These are phyloP conservation scores for Caenorhabditis drosophilae DNA, from an alignment of 2,888 invertebrate genomes.

Conservation along the genomic window DNA sequence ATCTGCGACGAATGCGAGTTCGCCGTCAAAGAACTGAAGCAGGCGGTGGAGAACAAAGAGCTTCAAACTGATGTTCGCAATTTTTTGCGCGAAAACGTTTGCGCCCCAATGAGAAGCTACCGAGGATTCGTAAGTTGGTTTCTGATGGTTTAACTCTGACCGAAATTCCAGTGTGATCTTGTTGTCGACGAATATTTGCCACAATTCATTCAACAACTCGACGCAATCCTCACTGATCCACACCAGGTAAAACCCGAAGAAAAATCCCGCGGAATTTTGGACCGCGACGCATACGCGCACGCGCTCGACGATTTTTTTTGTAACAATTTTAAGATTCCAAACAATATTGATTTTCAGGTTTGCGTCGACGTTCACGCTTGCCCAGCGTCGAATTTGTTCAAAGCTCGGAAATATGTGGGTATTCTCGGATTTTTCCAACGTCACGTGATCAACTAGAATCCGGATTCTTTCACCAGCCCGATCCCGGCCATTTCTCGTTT, in stretches of 20 bases:
- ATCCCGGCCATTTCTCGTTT: too few species aligned
- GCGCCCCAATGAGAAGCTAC: constrained; percentile 59
- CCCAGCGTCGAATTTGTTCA: constrained; percentile 5
- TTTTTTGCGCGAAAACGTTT: constrained; percentile 57
- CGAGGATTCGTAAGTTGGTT: constrained; percentile 52
- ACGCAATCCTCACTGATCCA: constrained; percentile 56
- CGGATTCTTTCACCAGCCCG: too few species aligned
- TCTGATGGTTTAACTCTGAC: neutral
- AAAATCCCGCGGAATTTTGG: too few species aligned
- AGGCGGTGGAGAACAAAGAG: constrained; percentile 54
- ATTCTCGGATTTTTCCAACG: constrained; percentile 32
- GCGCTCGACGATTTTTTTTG: too few species aligned
- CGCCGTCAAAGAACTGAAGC: constrained; percentile 61
- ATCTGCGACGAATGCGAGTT: constrained; percentile 68
- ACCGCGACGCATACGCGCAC: too few species aligned
- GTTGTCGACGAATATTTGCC: constrained; percentile 65
- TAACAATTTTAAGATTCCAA: neutral
- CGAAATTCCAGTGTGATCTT: constrained; percentile 56
- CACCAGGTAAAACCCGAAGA: constrained; percentile 44
- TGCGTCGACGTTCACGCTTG: constrained; percentile 35
- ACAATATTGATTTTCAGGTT: constrained; percentile 16
- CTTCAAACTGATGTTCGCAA: constrained; percentile 47
- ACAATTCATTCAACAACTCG: constrained; percentile 63
- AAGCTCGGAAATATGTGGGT: constrained; percentile 36
- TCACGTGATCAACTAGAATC: constrained; percentile 11